These are phyloP conservation scores for Atta colombica DNA, from an alignment of 1,140 invertebrate species.

Conservation along the genomic window DNA sequence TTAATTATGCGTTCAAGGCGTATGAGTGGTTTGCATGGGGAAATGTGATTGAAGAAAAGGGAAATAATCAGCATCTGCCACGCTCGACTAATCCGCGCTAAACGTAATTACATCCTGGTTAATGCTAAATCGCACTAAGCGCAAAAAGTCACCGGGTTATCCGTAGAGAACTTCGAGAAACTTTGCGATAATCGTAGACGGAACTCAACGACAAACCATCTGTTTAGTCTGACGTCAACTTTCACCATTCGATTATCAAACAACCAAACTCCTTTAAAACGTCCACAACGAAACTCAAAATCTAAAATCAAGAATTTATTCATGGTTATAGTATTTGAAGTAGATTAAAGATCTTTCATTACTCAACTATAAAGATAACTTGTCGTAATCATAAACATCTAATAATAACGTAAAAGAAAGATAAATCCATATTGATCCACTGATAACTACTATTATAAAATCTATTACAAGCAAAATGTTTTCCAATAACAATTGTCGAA, in stretches of 20 bases:
- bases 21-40: slow-evolving; percentile 20
- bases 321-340: not conserved
- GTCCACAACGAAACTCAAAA: not conserved
- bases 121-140: slow-evolving; percentile 33
- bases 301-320: not conserved
- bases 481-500: not conserved
- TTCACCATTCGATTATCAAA: slow-evolving; percentile 57
- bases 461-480: not conserved
- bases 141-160: slow-evolving; percentile 49
- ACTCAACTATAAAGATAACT: not conserved
- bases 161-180: slow-evolving; percentile 42
- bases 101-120: slow-evolving; percentile 56
- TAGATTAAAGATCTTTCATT: not conserved
- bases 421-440: not conserved
- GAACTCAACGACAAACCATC: slow-evolving; percentile 56
- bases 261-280: slow-evolving; percentile 24
- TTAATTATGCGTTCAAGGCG: slow-evolving; percentile 21
- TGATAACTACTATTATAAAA: slow-evolving; percentile 6
- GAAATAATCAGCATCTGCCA: slow-evolving; percentile 49
- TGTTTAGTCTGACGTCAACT: slow-evolving; percentile 40
- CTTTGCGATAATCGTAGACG: slow-evolving; percentile 52
- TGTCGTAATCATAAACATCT: not conserved
- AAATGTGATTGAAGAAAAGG: not conserved
- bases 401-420: not conserved
- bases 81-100: slow-evolving; percentile 35